Evolutionary conservation across 2,888 invertebrate species (phyloP).

Genomic region (Merodon equestris): DNA sequence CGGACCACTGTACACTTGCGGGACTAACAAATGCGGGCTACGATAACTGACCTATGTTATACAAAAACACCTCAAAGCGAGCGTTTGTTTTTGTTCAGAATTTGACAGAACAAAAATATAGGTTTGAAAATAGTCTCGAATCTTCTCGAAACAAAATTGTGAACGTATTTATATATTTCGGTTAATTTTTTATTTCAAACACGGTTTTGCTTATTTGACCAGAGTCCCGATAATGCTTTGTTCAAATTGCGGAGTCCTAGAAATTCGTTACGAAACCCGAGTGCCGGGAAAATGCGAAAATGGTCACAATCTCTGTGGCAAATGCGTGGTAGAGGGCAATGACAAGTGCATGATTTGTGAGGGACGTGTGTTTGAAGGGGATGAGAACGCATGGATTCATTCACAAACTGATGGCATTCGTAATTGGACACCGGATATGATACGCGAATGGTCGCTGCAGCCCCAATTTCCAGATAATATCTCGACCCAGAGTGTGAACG

Average conservation of each 20-base stretch:
- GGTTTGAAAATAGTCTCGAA: constrained; percentile 4
- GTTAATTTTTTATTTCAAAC: constrained; percentile 1
- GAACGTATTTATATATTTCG: constrained; percentile 7
- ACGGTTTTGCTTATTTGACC: background rate
- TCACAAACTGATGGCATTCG: background rate
- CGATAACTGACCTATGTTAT: too few relatives aligned
- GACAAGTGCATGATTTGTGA: constrained; percentile 7
- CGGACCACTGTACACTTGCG: too few relatives aligned
- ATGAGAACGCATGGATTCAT: constrained; percentile 1
- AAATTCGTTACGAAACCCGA: background rate
- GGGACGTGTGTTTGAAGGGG: background rate
- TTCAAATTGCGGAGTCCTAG: constrained; percentile 20
- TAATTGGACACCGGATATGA: constrained; percentile 12
- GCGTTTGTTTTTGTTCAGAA: background rate
- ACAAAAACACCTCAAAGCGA: too few relatives aligned
- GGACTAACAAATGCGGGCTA: too few relatives aligned
- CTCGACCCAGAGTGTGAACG: background rate
- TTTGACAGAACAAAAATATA: background rate
- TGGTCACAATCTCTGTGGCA: constrained; percentile 5
- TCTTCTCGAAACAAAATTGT: constrained; percentile 7
- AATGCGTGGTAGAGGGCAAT: background rate
- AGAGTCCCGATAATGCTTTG: constrained; percentile 6
- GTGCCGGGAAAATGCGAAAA: constrained; percentile 1
- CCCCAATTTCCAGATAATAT: background rate
- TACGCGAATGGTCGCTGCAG: constrained; percentile 5